Percentiles rank a stretch among this genome's conserved stretches.
phyloP scores from a whole-genome alignment of 2,797 vertebrate genomes.

The Rhinogobio ventralis region DNA sequence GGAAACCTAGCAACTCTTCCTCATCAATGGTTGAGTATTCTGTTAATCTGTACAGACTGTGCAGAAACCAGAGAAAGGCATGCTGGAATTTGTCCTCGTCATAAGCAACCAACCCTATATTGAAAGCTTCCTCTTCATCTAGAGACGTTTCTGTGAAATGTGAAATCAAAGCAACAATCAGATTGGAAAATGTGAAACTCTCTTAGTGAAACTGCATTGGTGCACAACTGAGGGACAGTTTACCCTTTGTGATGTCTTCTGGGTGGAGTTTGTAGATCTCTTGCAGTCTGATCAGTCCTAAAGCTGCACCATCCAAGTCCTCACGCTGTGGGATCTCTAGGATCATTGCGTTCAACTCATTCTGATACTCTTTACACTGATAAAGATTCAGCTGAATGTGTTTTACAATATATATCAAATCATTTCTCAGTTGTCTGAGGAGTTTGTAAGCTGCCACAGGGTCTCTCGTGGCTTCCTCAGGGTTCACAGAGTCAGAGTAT shows the following conservation, averaged over 20 bases:
- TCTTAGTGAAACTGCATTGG: not conserved
- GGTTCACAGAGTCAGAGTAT: not conserved
- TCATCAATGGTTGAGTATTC: not conserved
- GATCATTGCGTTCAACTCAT: not conserved
- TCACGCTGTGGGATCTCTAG: not conserved
- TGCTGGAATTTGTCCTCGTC: not conserved
- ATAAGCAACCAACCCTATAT: not conserved
- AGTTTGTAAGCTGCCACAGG: slow-evolving; percentile 24
- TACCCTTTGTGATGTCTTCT: not conserved
- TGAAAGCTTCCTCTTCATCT: not conserved
- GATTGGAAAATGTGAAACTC: not conserved
- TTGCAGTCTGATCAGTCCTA: slow-evolving; percentile 33
- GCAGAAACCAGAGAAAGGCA: slow-evolving; percentile 44
- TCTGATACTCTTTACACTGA: slow-evolving; percentile 1
- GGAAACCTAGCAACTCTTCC: accelerated
- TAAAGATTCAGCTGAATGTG: not conserved
- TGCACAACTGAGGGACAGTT: not conserved
- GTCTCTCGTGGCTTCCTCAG: not conserved
- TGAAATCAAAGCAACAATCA: not conserved
- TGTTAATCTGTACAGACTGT: not conserved
- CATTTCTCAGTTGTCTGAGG: not conserved
- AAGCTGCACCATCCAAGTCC: slow-evolving; percentile 21
- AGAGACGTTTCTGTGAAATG: not conserved
- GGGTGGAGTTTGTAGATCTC: slow-evolving; percentile 37
- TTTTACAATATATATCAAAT: not conserved